Evolutionary conservation across 2,797 vertebrate genomes (phyloP), one percentile per base, ranked within the genome.

Genomic region (Pangasius larnaudii): DNA sequence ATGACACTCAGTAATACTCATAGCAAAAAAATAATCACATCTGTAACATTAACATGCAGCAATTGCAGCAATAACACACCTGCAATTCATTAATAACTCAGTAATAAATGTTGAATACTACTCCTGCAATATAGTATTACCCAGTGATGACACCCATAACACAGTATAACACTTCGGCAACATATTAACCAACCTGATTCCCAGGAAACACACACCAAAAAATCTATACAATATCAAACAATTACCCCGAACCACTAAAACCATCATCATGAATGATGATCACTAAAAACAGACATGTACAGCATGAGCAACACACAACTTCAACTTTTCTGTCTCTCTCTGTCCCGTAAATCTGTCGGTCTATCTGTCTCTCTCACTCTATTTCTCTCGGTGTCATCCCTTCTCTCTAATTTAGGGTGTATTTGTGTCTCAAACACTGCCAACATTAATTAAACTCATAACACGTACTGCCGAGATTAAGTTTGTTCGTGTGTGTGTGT

Each of bases 361-460:
- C 39, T 24, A 22, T 51, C 24, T 22, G 18, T 79, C 49, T 51
- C 22, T 46, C 36, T 65, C 61, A 1, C 18, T 63, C 61, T 67
- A 16, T 18, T 10, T 30, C 27, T 36, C 30, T 46, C 10, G 3
- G 2, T 51, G 63, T n/a, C 27, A 18, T 30, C 16, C 24, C 27
- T 30, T 3, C 63, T 49, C 42, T 67, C 42, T 5, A 2, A 58
- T 36, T 58, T 10, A 36, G 30, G 3, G 51, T 13, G 30, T 6
- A 78, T 78, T 78, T 78, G 75, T n/a, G 42, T 75, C 42, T 56
- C 77, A 79, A 56, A 56, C 77, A 79, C 30, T 10, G 51, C n/a
- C 75, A 33, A 53, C 27, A 9, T 33, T 24, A 79, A 79, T 79
- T 58, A 24, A 79, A 58, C 51, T 36, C 9, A 6, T 33, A 75